Evolutionary conservation across 2,888 invertebrate species (phyloP).

Genomic region (Endomychus coccineus): DNA sequence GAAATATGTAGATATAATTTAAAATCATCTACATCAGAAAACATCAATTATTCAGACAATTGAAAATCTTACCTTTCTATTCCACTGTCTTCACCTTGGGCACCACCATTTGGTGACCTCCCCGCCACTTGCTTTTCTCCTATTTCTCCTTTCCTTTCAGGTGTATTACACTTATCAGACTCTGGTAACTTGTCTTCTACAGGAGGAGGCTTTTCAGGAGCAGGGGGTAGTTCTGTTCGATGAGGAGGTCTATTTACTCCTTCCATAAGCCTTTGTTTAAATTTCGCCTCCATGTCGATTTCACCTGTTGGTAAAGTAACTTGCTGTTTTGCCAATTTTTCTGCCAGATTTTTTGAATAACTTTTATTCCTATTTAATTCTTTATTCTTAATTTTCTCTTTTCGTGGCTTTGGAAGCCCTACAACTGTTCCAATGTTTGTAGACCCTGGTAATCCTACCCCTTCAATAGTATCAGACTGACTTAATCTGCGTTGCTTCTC

Average conservation of each 20-base stretch:
- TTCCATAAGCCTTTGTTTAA: conserved; percentile 52
- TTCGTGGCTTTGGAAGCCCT: conserved; percentile 41
- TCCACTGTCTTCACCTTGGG: conserved; percentile 80
- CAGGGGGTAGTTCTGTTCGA: conserved; percentile 30
- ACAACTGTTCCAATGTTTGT: conserved; percentile 61
- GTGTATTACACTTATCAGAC: conserved; percentile 39
- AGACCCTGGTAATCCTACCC: conserved; percentile 47
- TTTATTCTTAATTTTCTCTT: conserved; percentile 39
- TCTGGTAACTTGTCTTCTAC: conserved; percentile 39
- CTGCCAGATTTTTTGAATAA: conserved; percentile 51
- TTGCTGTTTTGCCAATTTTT: conserved; percentile 38
- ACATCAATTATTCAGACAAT: no score
- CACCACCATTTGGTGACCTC: conserved; percentile 41
- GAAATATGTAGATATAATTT: no score
- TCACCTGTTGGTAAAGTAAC: conserved; percentile 45
- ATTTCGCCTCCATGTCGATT: conserved; percentile 49
- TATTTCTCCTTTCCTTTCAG: conserved; percentile 31
- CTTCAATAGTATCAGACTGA: conserved; percentile 42
- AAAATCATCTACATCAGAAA: no score
- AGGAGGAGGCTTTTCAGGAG: conserved; percentile 24
- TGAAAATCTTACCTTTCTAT: no score
- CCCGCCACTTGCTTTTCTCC: conserved; percentile 19
- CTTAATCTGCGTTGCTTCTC: conserved; percentile 60
- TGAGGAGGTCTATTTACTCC: conserved; percentile 36
- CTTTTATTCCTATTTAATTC: conserved; percentile 32